Evolutionary conservation across 1,140 invertebrate genomes (phyloP), one percentile per base, ranked within the genome.

Genomic region (Diprion similis): DNA sequence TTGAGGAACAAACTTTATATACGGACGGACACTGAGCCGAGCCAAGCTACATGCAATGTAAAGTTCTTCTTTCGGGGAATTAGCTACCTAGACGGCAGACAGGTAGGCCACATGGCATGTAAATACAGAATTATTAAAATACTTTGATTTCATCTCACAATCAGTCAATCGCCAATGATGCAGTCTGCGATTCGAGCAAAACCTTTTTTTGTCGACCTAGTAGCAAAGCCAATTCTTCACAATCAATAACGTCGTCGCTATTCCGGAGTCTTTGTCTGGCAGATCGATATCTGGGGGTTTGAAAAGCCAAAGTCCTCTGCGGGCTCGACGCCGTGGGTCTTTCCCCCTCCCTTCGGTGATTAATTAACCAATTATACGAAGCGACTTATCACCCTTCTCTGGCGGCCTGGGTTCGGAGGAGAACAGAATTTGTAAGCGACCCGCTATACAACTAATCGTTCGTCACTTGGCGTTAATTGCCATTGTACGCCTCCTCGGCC

Each of bases 321-420:
- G 51, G 51, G 51, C 51, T 37, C 24, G 24, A 37, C 24, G 24
- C 24, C 24, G 24, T 37, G 24, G 24, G 24, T 37, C 24, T 37
- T 37, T 37, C 24, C 24, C 24, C 24, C 24, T 59, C 51, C 51
- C 51, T 59, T 59, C n/a, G 51, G 51, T 59, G 51, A 59, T 59
- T 59, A 59, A 59, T 59, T 59, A 59, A 59, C 51, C 51, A 59
- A 59, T 59, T 59, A 59, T 59, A 59, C 51, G 51, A 59, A 59
- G 51, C 51, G 51, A 59, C 51, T 59, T 59, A 59, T 59, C 51
- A 59, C 51, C 51, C 51, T 59, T 17, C 11, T 13, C 51, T 59
- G 11, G 11, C 51, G 51, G n/a, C 51, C 51, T 59, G 51, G 11
- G 51, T 17, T 13, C 51, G 51, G 51, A 17, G 51, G 51, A 59